Evolutionary conservation across 2,888 invertebrate genomes (phyloP).

Genomic region (Amphipoea oculea): DNA sequence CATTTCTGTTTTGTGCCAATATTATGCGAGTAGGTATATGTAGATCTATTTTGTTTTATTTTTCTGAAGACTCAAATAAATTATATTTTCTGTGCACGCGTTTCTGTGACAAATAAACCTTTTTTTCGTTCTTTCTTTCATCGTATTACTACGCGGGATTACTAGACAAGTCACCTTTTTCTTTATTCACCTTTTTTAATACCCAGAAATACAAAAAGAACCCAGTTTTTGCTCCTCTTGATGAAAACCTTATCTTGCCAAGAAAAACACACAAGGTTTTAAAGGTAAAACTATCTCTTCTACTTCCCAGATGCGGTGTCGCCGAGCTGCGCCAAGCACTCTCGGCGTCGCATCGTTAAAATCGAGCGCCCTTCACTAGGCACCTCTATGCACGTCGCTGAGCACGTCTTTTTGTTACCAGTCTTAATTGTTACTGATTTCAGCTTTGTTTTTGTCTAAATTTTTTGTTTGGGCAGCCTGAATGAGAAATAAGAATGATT

Average conservation of each 20-base stretch:
- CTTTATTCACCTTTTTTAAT: no score
- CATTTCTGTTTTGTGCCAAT: no score
- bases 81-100: no score
- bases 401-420: conserved; percentile 55
- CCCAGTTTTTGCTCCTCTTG: no score
- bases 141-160: no score
- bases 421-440: conserved; percentile 57
- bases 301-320: conserved; percentile 31
- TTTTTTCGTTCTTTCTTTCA: no score
- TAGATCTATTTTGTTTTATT: no score
- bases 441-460: conserved; percentile 27
- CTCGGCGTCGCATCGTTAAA: conserved; percentile 72
- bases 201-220: background rate
- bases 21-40: no score
- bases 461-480: background rate
- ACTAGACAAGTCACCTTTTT: no score
- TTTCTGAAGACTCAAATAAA: no score
- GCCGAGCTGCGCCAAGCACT: conserved; percentile 33
- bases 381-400: conserved; percentile 31
- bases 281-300: conserved; percentile 40
- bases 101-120: no score
- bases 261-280: conserved; percentile 14
- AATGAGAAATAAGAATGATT: background rate
- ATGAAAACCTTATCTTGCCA: background rate
- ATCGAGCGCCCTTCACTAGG: conserved; percentile 69